Percentiles rank a stretch among this genome's conserved stretches.
These are phyloP conservation scores for Cryptus armator DNA, from an alignment of 2,888 invertebrate species.

Conservation along the genomic window DNA sequence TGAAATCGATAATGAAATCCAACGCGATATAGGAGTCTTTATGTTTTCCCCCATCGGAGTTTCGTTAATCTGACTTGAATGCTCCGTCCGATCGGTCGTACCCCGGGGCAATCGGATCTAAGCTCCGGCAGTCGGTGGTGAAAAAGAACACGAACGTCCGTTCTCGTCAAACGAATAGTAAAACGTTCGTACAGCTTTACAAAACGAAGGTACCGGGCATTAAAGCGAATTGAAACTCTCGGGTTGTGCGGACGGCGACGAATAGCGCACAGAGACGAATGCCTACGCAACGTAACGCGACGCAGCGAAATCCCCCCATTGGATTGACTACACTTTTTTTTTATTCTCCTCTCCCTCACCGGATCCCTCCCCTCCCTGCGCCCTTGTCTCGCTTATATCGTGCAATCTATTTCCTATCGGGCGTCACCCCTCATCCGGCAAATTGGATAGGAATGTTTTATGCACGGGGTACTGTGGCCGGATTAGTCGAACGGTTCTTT, in stretches of 20 bases:
- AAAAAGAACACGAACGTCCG: constrained; percentile 34
- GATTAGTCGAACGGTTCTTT: constrained; percentile 62
- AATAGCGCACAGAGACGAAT: constrained; percentile 49
- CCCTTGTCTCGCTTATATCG: constrained; percentile 67
- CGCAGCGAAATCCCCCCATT: constrained; percentile 52
- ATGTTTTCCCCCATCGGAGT: constrained; percentile 8
- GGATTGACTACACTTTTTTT: constrained; percentile 43
- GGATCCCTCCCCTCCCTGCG: constrained; percentile 12
- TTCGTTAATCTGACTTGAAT: constrained; percentile 58
- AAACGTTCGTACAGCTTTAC: constrained; percentile 51
- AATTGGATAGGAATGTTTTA: constrained; percentile 77
- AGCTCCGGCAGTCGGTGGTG: constrained; percentile 20
- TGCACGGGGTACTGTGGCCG: constrained; percentile 60
- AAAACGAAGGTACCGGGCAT: constrained; percentile 58
- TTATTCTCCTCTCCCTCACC: constrained; percentile 10
- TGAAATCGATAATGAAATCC: constrained; percentile 54
- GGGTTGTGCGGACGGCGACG: constrained; percentile 48
- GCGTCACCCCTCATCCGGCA: constrained; percentile 73
- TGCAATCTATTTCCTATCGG: constrained; percentile 75
- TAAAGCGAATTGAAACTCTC: constrained; percentile 69
- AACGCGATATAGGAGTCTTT: constrained; percentile 26
- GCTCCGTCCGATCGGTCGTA: constrained; percentile 34
- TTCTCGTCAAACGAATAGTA: constrained; percentile 63
- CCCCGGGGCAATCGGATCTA: constrained; percentile 37
- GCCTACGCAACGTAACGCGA: constrained; percentile 62